Conservation (phyloP, 2,113 vertebrate genomes). For the Coptodon bakossiorum region DNA sequence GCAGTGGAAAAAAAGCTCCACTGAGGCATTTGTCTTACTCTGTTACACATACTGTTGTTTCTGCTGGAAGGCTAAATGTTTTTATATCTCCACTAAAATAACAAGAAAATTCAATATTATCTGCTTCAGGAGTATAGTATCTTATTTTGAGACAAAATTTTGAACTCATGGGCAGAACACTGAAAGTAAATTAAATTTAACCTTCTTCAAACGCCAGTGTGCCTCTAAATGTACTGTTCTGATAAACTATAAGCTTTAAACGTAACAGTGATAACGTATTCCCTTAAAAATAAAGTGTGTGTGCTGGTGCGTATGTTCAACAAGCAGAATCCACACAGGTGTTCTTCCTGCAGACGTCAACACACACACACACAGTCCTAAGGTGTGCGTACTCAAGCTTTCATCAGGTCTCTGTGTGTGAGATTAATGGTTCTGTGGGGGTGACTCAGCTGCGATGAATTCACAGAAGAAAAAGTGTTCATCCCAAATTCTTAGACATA, state of each 20-base stretch:
- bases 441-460: slow-evolving; percentile 56
- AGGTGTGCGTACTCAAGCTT: slow-evolving; percentile 7
- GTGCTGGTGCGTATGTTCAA: background rate
- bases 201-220: background rate
- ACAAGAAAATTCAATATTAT: background rate
- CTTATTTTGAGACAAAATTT: background rate
- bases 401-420: slow-evolving; percentile 26
- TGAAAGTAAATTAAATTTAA: background rate
- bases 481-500: slow-evolving; percentile 44
- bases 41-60: background rate
- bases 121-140: background rate
- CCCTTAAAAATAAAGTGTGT: background rate
- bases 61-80: background rate
- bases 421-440: slow-evolving; percentile 37
- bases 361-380: background rate
- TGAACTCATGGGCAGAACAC: background rate
- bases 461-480: slow-evolving; percentile 24
- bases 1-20: background rate
- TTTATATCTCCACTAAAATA: background rate
- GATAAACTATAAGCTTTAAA: background rate
- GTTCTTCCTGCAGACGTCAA: slow-evolving; percentile 43
- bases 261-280: background rate
- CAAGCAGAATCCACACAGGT: slow-evolving; percentile 41
- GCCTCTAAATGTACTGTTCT: background rate
- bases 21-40: background rate